Percentiles rank a stretch among this genome's conserved stretches.
Conservation (phyloP, 2,797 vertebrate genomes). For the Agapornis canus region DNA sequence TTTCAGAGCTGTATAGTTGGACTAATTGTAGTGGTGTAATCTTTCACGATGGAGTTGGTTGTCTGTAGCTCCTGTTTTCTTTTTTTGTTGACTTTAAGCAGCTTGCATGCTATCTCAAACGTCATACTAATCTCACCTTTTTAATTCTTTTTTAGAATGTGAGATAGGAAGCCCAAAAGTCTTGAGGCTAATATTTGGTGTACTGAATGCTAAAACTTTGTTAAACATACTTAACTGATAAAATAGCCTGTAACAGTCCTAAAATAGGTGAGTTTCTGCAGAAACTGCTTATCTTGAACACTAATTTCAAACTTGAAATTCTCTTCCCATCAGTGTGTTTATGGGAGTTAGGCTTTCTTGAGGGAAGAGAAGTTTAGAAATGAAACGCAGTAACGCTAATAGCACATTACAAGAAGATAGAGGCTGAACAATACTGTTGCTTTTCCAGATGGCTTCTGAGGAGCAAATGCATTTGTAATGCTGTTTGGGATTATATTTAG, state of each 20-base stretch:
- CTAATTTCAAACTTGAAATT: background rate
- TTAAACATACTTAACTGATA: background rate
- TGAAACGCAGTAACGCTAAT: background rate
- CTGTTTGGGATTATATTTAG: conserved; percentile 36
- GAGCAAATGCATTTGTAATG: conserved; percentile 26
- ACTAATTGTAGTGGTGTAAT: conserved; percentile 76
- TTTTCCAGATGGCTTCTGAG: conserved; percentile 62
- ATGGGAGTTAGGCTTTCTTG: background rate
- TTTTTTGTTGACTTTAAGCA: conserved; percentile 62
- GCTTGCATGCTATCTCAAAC: background rate
- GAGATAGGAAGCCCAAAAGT: background rate
- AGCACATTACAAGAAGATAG: conserved; percentile 3
- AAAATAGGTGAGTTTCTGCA: conserved; percentile 41
- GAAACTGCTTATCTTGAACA: background rate
- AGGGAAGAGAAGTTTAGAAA: background rate
- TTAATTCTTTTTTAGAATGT: background rate
- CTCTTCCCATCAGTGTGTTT: background rate
- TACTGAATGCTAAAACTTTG: conserved; percentile 30
- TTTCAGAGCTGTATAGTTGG: conserved; percentile 76
- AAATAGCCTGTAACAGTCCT: background rate
- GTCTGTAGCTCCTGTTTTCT: conserved; percentile 6
- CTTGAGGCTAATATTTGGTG: background rate
- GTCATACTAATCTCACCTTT: conserved; percentile 37
- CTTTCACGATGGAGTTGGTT: conserved; percentile 58
- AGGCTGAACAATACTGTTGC: conserved; percentile 46